These are phyloP conservation scores for Platycheirus rosarum DNA, from an alignment of 2,888 invertebrate genomes.

Conservation along the genomic window DNA sequence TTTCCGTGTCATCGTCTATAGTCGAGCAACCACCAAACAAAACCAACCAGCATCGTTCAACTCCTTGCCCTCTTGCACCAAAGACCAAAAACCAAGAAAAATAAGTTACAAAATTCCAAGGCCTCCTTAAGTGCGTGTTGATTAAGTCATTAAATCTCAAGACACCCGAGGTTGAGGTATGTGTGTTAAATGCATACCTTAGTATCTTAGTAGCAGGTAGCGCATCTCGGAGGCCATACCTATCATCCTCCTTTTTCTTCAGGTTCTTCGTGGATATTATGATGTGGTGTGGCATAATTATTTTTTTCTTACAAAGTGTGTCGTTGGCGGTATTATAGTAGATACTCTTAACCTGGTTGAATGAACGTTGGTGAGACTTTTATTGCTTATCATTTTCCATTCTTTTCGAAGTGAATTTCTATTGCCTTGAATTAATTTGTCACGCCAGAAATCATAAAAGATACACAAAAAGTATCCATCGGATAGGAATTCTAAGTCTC, in stretches of 20 bases:
- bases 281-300: constrained; percentile 52
- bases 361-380: constrained; percentile 58
- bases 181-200: constrained; percentile 42
- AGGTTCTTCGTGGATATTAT: constrained; percentile 15
- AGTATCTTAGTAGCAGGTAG: constrained; percentile 52
- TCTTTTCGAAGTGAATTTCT: constrained; percentile 42
- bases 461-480: constrained; percentile 7
- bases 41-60: constrained; percentile 6
- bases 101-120: constrained; percentile 61
- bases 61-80: background rate
- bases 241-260: constrained; percentile 34
- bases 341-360: background rate
- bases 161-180: constrained; percentile 56
- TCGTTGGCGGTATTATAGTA: constrained; percentile 33
- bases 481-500: constrained; percentile 10
- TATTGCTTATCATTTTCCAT: constrained; percentile 39
- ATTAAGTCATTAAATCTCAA: constrained; percentile 72
- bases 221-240: constrained; percentile 34
- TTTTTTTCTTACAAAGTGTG: constrained; percentile 46
- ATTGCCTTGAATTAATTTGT: constrained; percentile 7
- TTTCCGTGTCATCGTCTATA: constrained; percentile 75
- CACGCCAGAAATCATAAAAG: constrained; percentile 31
- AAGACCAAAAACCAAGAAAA: constrained; percentile 33
- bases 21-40: constrained; percentile 24
- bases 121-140: constrained; percentile 71